Evolutionary conservation across 2,113 vertebrate species (phyloP), one percentile per base, ranked within the genome.

Genomic region (Myotis lucifugus): DNA sequence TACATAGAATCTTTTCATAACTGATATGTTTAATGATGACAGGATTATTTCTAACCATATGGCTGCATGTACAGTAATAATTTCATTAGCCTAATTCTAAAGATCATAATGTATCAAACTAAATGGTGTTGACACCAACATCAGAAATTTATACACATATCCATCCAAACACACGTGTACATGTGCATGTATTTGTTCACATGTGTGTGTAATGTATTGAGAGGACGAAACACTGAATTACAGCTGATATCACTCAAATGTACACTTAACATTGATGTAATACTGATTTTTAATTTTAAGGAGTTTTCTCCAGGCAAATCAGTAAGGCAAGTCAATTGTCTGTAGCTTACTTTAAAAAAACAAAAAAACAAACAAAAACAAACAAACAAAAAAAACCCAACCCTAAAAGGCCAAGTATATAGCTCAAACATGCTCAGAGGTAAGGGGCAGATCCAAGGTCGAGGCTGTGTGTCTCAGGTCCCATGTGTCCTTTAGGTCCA

Each of bases 251-350:
- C 76, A 83, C 15, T 15, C n/a, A 85, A 52, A 25, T 89, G 10
- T 87, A 66, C 50, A 40, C 23, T 64, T 37, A 54, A 73, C 40
- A 70, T 54, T 48, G 11, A 91, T 40, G 5, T 50, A 25, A 87
- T 61, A 59, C 8, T 84, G 40, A 77, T 87, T 93, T 96, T 90
- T 54, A 93, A 85, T 81, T 82, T 37, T 9, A 84, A 85, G 32
- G 9, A 59, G 32, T 85, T 85, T 90, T 87, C 81, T 29, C 27
- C 13, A 79, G 78, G 70, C n/a, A 87, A 79, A 93, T 50, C 66
- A 86, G 12, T 52, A 46, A 90, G 32, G 17, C 14, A 83, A 72
- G 8, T 50, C 42, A 25, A 13, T 61, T 69, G 19, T 70, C 32
- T 87, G 5, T 73, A 74, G 76, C 10, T 66, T 91, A 79, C n/a